Evolutionary conservation across 2,797 vertebrate species (phyloP), one percentile per base, ranked within the genome.

Genomic region (Catostomus latipinnis): DNA sequence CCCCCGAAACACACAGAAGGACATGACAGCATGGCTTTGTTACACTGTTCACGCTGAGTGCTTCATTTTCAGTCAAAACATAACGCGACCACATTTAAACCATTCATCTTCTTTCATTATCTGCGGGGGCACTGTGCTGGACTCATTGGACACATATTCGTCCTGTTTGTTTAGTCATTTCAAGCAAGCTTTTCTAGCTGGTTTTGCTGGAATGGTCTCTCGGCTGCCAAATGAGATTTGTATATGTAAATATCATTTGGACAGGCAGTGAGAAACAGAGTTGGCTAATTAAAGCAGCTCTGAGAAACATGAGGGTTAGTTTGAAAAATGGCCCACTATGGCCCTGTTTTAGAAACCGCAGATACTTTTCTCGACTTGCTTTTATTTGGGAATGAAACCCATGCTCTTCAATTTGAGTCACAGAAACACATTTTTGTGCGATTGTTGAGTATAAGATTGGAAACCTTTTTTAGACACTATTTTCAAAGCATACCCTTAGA

Each of bases 171-270:
- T 65, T 71, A 49, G 76, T 49, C 43, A 49, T 81, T 82, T 90
- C 86, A 91, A 89, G 89, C 85, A 88, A 80, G 83, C 46, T 86
- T 90, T 90, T 91, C 74, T 65, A 86, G 88, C 87, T 84, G 71
- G 86, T 92, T 94, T 92, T 89, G 91, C 92, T 91, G 86, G 89
- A 92, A 91, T 87, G 86, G 88, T 87, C 90, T 90, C 78, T 78
- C 74, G 82, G 85, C 88, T 88, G 92, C 90, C 92, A 92, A 92
- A 92, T 92, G 91, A 90, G 90, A 91, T 92, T 89, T 90, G 90
- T 91, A 91, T 94, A 93, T 93, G 94, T 94, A 95, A 94, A 95
- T 94, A 93, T 91, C 90, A 87, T 93, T 94, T 93, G 91, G 90
- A 93, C 92, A 90, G 91, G 91, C 92, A 91, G 92, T 90, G 90